Evolutionary conservation across 2,888 invertebrate genomes (phyloP), one percentile per base, ranked within the genome.

Genomic region (Mythimna albipuncta): DNA sequence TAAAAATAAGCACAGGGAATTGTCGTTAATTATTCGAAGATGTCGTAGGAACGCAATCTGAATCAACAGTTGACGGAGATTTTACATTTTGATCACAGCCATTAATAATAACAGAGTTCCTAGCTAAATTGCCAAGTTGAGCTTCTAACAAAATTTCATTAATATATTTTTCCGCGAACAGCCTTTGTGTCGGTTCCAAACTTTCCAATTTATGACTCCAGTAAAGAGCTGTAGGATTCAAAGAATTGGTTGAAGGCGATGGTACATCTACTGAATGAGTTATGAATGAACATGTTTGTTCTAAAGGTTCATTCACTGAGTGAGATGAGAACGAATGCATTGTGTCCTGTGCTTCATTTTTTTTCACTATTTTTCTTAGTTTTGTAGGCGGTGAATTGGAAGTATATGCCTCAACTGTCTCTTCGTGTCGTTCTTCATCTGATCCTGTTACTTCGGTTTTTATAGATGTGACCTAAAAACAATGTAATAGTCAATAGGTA

Each of bases 111-210:
- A 69, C 65, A 54, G 69, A 65, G 26, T 65, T 54, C n/a, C 38
- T 26, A 2, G 26, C 26, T 65, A 69, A 54, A 41, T 69, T 69
- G 2, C 69, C 69, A 16, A 69, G 69, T 11, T 65, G 26, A 7
- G 69, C 69, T 69, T 69, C 69, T 32, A 69, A n/a, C 38, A 69
- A 54, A 32, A 69, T 65, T 10, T 69, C 69, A 41, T 69, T 69
- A 3, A 69, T 65, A 5, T 41, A 69, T 65, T 69, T 69, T 65
- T 69, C 69, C n/a, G 69, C 69, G 32, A 54, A 69, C 6, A 69
- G 16, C 11, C 41, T 41, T 16, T 69, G 69, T 5, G 65, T 69
- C n/a, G n/a, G 52, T 11, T 54, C 10, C 1, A 69, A 52, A 41
- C 65, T 65, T 26, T 54, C 69, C n/a, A 69, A 54, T 32, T 69